Evolutionary conservation across 2,113 vertebrate species (phyloP).

Genomic region (Struthidea cinerea): DNA sequence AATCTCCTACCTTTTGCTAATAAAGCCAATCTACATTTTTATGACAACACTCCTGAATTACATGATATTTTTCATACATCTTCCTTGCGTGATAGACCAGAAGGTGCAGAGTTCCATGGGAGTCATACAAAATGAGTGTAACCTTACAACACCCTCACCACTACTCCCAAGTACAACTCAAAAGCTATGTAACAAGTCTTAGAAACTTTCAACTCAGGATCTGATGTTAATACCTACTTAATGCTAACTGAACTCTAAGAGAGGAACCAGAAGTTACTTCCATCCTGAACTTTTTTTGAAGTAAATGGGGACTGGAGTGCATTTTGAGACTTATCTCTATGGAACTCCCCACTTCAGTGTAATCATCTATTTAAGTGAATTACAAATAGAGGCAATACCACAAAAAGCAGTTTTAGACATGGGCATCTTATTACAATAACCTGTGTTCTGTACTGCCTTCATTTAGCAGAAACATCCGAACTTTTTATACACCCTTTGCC

Average conservation of each 20-base stretch:
- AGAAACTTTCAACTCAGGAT: background rate
- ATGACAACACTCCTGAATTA: background rate
- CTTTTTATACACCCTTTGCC: fast-evolving
- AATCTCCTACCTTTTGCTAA: background rate
- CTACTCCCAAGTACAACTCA: background rate
- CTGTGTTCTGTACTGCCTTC: background rate
- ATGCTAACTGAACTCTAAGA: background rate
- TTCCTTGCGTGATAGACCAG: background rate
- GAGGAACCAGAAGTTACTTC: background rate
- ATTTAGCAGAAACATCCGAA: background rate
- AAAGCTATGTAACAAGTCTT: background rate
- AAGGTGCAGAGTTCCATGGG: background rate
- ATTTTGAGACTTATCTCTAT: background rate
- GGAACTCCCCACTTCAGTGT: fast-evolving
- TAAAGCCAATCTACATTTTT: background rate
- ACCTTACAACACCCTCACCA: too few species aligned
- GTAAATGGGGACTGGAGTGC: background rate
- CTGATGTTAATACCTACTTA: background rate
- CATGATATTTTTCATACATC: fast-evolving
- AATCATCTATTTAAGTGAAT: background rate
- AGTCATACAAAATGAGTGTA: background rate
- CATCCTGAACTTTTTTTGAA: background rate
- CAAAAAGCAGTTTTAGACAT: background rate
- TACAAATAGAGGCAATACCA: background rate
- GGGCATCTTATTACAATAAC: background rate